Conservation (phyloP, 2,888 invertebrate genomes). For the Pammene aurita region DNA sequence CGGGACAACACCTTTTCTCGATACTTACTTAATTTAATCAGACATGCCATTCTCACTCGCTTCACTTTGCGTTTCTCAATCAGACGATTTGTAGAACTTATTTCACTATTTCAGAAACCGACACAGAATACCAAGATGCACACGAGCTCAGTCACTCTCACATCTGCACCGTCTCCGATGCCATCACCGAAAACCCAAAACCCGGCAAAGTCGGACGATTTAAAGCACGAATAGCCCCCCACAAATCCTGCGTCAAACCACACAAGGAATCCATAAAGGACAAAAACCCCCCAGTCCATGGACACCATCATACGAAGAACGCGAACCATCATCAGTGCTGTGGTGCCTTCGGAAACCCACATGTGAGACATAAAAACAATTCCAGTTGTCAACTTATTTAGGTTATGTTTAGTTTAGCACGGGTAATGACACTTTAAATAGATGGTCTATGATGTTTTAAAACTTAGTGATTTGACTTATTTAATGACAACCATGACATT, state of each 20-base stretch:
- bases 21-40: no score
- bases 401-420: constrained; percentile 4
- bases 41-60: no score
- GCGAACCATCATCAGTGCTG: constrained; percentile 79
- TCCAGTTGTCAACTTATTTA: constrained; percentile 74
- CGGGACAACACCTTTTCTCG: no score
- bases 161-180: constrained; percentile 58
- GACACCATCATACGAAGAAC: constrained; percentile 75
- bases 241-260: constrained; percentile 61
- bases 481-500: not conserved
- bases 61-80: no score
- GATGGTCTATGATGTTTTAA: not conserved
- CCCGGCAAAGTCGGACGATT: constrained; percentile 72
- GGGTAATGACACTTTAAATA: constrained; percentile 19
- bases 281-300: constrained; percentile 56
- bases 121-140: constrained; percentile 73
- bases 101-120: constrained; percentile 62
- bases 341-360: constrained; percentile 78
- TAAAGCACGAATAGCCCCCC: constrained; percentile 70
- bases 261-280: constrained; percentile 57
- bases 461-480: no score
- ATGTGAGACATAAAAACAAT: constrained; percentile 75
- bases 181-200: constrained; percentile 58
- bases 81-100: no score
- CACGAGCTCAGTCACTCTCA: constrained; percentile 47